A percentile compares a stretch with the other conserved stretches of the same genome.
phyloP scores from a whole-genome alignment of 2,113 vertebrate species.

The Eira barbara region DNA sequence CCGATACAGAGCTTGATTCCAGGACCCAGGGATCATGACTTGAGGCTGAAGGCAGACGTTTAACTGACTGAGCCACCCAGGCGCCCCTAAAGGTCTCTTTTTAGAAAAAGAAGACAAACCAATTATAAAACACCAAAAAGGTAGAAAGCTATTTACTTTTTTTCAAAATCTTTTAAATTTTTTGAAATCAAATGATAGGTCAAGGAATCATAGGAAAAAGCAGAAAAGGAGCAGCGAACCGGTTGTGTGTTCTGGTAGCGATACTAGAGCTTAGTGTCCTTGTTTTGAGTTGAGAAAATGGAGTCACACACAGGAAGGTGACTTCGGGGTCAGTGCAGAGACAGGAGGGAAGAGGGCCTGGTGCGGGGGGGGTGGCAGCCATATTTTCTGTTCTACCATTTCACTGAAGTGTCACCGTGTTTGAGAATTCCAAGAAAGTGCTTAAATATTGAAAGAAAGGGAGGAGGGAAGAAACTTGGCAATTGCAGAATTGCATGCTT shows the following conservation, averaged over 20 bases:
- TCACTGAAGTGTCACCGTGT: neutral
- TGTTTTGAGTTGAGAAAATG: neutral
- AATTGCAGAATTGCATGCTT: neutral
- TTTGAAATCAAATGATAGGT: neutral
- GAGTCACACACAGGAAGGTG: neutral
- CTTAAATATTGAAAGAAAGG: neutral
- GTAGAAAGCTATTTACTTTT: neutral
- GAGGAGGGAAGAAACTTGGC: neutral
- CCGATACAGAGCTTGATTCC: too few relatives aligned
- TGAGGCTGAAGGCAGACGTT: too few relatives aligned
- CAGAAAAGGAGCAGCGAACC: neutral
- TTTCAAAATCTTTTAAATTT: neutral
- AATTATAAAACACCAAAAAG: neutral
- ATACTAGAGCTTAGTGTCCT: neutral
- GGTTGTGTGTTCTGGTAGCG: neutral
- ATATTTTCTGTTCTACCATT: neutral
- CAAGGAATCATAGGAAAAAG: neutral
- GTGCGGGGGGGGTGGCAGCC: fast-evolving
- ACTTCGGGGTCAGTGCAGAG: neutral
- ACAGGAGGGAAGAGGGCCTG: fast-evolving
- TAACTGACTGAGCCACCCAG: neutral
- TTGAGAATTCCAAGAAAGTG: neutral
- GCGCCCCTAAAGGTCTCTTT: neutral
- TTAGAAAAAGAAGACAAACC: neutral
- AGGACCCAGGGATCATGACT: too few relatives aligned